Percentiles rank a stretch among this genome's conserved stretches.
Conservation (phyloP, 2,113 vertebrate species). For the Ammodytes marinus region DNA sequence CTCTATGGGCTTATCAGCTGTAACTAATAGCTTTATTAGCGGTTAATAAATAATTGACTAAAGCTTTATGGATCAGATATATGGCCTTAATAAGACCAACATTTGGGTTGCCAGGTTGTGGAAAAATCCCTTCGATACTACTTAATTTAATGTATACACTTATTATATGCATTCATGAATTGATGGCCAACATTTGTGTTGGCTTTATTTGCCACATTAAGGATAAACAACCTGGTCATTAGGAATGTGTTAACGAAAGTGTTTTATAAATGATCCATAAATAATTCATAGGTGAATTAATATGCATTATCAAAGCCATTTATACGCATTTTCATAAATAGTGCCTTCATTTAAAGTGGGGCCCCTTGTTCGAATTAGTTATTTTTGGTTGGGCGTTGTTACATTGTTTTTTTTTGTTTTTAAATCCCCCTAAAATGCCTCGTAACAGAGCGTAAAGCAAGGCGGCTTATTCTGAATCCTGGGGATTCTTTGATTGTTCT, state of each 20-base stretch:
- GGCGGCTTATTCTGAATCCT: neutral
- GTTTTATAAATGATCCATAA: neutral
- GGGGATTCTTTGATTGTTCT: neutral
- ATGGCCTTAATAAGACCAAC: neutral
- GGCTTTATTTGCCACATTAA: neutral
- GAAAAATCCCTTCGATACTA: neutral
- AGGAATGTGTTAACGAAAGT: neutral
- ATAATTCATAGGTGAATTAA: neutral
- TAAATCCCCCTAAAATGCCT: neutral
- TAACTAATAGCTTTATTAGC: neutral
- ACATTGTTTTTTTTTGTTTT: neutral
- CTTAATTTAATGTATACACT: no score
- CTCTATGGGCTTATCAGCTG: neutral
- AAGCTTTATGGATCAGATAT: neutral
- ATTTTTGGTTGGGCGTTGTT: no score
- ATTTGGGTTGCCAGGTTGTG: slow-evolving; percentile 4
- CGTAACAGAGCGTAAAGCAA: neutral
- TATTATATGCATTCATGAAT: neutral
- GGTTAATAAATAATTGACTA: neutral
- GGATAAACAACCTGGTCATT: neutral
- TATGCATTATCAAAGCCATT: neutral
- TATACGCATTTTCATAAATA: neutral
- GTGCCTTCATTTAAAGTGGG: neutral
- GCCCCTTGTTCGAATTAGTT: no score
- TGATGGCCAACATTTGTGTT: neutral